Evolutionary conservation across 2,797 vertebrate genomes (phyloP).

Genomic region (Lacerta viridis): DNA sequence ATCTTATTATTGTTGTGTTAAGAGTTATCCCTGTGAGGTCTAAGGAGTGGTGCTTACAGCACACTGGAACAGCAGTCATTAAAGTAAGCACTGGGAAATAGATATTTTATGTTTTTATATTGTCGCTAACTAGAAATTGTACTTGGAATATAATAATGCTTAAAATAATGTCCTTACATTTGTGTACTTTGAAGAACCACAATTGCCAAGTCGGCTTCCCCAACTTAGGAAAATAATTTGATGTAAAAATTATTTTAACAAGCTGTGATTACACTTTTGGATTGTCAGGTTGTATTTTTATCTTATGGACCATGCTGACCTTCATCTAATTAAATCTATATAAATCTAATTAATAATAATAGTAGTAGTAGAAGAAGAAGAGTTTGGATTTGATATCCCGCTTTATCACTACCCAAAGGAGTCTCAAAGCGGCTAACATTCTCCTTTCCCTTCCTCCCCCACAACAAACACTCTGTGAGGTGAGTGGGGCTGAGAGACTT

Average conservation of each 20-base stretch:
- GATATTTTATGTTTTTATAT: background rate
- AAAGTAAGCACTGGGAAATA: background rate
- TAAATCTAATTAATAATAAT: no score
- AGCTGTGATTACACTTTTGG: background rate
- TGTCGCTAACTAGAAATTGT: slow-evolving; percentile 2
- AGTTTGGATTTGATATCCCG: no score
- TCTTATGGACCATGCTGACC: no score
- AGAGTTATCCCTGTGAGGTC: background rate
- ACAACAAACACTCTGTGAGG: no score
- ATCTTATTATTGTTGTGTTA: background rate
- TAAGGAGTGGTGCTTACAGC: background rate
- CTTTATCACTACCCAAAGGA: no score
- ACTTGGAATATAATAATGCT: background rate
- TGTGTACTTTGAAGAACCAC: background rate
- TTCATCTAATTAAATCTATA: no score
- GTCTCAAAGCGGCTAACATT: no score
- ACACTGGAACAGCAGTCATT: background rate
- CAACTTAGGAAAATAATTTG: background rate
- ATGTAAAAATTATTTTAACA: background rate
- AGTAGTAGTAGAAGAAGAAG: no score
- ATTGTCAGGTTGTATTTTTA: background rate
- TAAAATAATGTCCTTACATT: background rate
- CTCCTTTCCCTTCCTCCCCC: no score
- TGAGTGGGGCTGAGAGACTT: no score
- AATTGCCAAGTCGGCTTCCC: background rate